phyloP scores from a whole-genome alignment of 2,888 invertebrate genomes.

The Hypomecis atomaria region DNA sequence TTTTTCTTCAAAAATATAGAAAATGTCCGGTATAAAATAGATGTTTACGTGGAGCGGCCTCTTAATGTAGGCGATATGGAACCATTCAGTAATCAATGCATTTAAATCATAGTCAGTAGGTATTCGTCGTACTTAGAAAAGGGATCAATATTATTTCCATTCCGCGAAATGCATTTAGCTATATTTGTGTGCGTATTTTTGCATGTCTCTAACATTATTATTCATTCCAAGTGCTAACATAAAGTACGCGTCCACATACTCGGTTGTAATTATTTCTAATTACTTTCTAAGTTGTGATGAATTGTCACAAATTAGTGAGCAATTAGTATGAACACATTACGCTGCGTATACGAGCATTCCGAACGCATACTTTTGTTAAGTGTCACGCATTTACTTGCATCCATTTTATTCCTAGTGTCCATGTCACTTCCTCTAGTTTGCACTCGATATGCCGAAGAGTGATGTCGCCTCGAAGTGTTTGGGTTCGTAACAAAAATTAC shows the following conservation, averaged over 20 bases:
- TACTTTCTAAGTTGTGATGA: no score
- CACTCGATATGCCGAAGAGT: conserved; percentile 82
- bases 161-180: conserved; percentile 50
- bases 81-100: conserved; percentile 63
- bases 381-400: conserved; percentile 41
- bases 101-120: conserved; percentile 22
- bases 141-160: conserved; percentile 39
- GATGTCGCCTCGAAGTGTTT: conserved; percentile 66
- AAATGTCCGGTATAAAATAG: no score
- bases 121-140: conserved; percentile 13
- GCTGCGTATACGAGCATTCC: no score
- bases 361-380: conserved; percentile 10
- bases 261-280: no score
- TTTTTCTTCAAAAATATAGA: no score
- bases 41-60: no score
- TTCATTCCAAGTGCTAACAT: conserved; percentile 44
- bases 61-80: conserved; percentile 55
- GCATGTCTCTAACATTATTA: conserved; percentile 46
- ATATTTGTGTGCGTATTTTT: conserved; percentile 40
- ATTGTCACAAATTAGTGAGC: no score
- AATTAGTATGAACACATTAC: no score
- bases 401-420: conserved; percentile 68
- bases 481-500: conserved; percentile 50
- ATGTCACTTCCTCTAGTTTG: conserved; percentile 74
- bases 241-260: no score